Percentiles rank a stretch among this genome's conserved stretches.
These are phyloP conservation scores for Maconellicoccus hirsutus DNA, from an alignment of 1,140 invertebrate genomes.

Conservation along the genomic window DNA sequence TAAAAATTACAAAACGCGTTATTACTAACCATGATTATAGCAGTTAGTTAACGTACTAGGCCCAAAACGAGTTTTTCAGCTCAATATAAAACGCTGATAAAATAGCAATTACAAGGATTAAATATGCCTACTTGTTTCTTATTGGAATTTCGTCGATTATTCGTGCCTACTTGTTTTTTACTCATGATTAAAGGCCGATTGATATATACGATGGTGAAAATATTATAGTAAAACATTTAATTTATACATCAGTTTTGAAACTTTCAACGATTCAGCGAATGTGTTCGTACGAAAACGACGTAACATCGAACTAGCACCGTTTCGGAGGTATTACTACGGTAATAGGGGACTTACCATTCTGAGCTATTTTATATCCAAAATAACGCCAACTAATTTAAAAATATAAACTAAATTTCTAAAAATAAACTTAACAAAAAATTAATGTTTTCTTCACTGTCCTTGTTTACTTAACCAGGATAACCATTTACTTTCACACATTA, in stretches of 20 bases:
- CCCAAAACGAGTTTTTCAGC: neutral
- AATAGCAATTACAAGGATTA: neutral
- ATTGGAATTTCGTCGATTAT: neutral
- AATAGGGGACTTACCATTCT: neutral
- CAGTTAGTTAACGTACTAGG: neutral
- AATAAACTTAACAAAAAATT: conserved; percentile 1
- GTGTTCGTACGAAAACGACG: neutral
- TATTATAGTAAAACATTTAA: neutral
- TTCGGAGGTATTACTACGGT: neutral
- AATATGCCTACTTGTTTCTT: conserved; percentile 9
- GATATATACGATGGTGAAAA: neutral
- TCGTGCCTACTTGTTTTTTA: neutral
- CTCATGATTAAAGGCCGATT: neutral
- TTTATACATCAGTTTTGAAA: neutral
- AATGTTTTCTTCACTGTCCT: neutral
- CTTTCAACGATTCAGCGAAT: neutral
- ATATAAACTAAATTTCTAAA: conserved; percentile 10
- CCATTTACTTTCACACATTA: conserved; percentile 9
- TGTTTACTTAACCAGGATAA: conserved; percentile 9
- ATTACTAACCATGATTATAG: neutral
- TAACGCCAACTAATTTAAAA: conserved; percentile 9
- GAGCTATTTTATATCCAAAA: conserved; percentile 3
- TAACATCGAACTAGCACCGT: neutral
- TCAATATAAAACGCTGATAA: neutral
- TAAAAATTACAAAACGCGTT: neutral